These are phyloP conservation scores for Drosophila teissieri DNA, from an alignment of 1,140 invertebrate genomes.

Conservation along the genomic window DNA sequence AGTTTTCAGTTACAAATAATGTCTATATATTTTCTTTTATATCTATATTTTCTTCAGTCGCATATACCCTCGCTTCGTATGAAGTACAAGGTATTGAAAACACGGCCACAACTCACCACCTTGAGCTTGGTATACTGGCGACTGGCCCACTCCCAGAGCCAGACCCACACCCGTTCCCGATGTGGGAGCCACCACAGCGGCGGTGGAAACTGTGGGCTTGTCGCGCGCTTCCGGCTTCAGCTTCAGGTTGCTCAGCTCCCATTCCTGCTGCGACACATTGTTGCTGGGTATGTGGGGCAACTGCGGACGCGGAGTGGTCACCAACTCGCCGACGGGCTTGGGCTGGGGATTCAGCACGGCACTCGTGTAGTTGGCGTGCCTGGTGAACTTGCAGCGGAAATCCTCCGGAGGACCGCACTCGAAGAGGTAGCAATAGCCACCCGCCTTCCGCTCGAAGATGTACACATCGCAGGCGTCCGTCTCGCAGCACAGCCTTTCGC, in stretches of 20 bases:
- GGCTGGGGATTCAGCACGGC: constrained; percentile 88
- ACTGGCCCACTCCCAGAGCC: constrained; percentile 17
- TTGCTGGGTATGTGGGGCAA: constrained; percentile 70
- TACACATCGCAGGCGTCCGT: constrained; percentile 95
- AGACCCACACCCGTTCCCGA: constrained; percentile 9
- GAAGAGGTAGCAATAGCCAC: constrained; percentile 96
- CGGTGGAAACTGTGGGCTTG: constrained; percentile 49
- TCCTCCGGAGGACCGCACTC: constrained; percentile 94
- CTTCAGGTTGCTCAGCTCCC: constrained; percentile 89
- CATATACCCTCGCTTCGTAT: not conserved
- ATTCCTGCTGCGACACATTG: constrained; percentile 89
- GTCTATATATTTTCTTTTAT: too few species aligned
- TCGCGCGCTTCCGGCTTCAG: constrained; percentile 69
- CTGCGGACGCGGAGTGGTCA: constrained; percentile 63
- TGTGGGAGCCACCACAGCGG: constrained; percentile 16
- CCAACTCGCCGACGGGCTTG: constrained; percentile 34
- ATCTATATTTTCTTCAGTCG: too few species aligned
- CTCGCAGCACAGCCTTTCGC: constrained; percentile 93
- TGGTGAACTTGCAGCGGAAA: constrained; percentile 96
- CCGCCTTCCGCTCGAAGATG: constrained; percentile 95
- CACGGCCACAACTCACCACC: constrained; percentile 44
- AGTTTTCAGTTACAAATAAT: too few species aligned
- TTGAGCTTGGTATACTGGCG: constrained; percentile 36
- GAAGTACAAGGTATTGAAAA: not conserved
- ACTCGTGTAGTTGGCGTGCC: constrained; percentile 95